These are phyloP conservation scores for Punctoribates punctum DNA, from an alignment of 2,888 invertebrate species.

Conservation along the genomic window DNA sequence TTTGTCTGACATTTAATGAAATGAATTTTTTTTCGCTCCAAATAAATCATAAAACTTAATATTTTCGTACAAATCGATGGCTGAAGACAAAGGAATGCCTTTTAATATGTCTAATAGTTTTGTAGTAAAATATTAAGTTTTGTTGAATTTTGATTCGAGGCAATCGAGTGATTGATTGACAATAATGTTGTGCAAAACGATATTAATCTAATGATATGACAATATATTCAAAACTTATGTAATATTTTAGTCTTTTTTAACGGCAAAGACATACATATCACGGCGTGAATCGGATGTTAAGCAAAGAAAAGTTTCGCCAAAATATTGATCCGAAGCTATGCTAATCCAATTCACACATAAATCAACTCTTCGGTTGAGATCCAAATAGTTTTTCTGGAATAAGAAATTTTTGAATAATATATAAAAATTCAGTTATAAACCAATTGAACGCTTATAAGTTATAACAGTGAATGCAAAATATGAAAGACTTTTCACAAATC, in stretches of 20 bases:
- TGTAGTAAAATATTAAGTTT: neutral
- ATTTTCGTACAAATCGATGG: neutral
- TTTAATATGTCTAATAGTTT: neutral
- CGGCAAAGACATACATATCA: neutral
- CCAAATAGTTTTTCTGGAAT: slow-evolving; percentile 5
- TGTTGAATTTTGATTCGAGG: neutral
- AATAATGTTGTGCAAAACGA: neutral
- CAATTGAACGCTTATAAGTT: neutral
- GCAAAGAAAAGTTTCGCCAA: neutral
- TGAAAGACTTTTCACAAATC: neutral
- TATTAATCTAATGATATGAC: neutral
- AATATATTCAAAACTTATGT: slow-evolving; percentile 4
- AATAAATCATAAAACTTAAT: too few species aligned
- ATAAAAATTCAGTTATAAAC: slow-evolving; percentile 14
- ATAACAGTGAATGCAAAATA: neutral
- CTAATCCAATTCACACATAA: slow-evolving; percentile 7
- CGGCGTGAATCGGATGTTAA: neutral
- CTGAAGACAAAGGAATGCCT: neutral
- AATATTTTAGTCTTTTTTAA: neutral
- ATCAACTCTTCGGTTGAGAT: too few species aligned
- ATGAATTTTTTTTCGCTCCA: too few species aligned
- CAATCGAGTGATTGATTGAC: neutral
- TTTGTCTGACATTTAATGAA: too few species aligned
- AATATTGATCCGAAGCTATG: slow-evolving; percentile 22
- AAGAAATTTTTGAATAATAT: neutral